Evolutionary conservation across 2,888 invertebrate species (phyloP).

Genomic region (Nomada flava): DNA sequence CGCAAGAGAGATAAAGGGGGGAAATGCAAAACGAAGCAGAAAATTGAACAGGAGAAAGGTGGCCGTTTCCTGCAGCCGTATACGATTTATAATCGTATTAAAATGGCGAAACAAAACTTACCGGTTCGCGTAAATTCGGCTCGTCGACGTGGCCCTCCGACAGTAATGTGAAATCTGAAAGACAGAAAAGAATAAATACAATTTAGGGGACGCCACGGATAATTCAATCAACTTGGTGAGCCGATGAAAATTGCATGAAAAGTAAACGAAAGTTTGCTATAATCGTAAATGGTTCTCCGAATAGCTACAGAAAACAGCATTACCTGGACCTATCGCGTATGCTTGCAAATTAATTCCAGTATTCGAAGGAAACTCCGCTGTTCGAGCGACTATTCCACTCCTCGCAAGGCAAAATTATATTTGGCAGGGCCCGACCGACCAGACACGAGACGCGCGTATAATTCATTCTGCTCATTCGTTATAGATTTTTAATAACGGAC

Average conservation of each 20-base stretch:
- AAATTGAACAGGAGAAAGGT: slow-evolving; percentile 25
- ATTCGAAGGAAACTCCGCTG: slow-evolving; percentile 12
- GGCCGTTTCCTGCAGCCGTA: slow-evolving; percentile 72
- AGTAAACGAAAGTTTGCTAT: too few species aligned
- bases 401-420: slow-evolving; percentile 38
- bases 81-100: slow-evolving; percentile 76
- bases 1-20: slow-evolving; percentile 6
- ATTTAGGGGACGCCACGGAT: not conserved
- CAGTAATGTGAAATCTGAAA: slow-evolving; percentile 60
- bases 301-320: slow-evolving; percentile 1
- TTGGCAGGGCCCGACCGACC: slow-evolving; percentile 19
- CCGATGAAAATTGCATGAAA: too few species aligned
- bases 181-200: slow-evolving; percentile 36
- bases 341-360: slow-evolving; percentile 29
- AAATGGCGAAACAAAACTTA: slow-evolving; percentile 64
- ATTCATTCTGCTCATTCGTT: slow-evolving; percentile 71
- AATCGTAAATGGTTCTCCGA: not conserved
- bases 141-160: slow-evolving; percentile 47
- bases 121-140: slow-evolving; percentile 60
- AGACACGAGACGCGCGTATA: slow-evolving; percentile 54
- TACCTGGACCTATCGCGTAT: not conserved
- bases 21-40: slow-evolving; percentile 11
- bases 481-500: slow-evolving; percentile 69
- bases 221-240: too few species aligned
- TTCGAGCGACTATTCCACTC: not conserved